Evolutionary conservation across 2,113 vertebrate genomes (phyloP), one percentile per base, ranked within the genome.

Genomic region (Pteropus alecto): DNA sequence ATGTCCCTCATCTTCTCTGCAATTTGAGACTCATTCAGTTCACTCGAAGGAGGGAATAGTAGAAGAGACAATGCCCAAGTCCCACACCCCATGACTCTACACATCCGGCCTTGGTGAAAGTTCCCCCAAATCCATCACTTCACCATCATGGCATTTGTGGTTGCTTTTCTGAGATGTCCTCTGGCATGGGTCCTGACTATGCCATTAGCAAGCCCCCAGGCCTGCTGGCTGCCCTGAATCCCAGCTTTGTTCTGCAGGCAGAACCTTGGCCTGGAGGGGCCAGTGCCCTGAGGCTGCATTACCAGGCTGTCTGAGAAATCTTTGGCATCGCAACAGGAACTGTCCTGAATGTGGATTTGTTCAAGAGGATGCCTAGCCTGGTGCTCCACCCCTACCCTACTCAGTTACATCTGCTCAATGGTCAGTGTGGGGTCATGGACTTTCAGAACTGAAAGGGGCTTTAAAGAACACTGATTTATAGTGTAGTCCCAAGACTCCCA

Each of bases 201-300:
- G 96, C 35, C 26, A 38, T 51, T 12, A 10, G 28, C 60, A 10
- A 19, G 22, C 19, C 48, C 70, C 28, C 1, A 0, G 58, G 73
- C 79, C n/a, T 51, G 38, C 41, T 33, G 30, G 85, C 67, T 30
- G 51, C 15, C 35, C 85, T 90, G 91, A 87, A 90, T 67, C 30
- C 82, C 63, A 38, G 67, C 90, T 95, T 90, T 94, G 91, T 90
- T 82, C 83, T 56, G 15, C 21, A 2, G 28, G 26, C 82, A 65
- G 88, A 63, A 35, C 67, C 8, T 13, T 6, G 26, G 41, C 68
- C 78, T 58, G 30, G 60, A 79, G 41, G 33, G 38, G 19, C 24
- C 30, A 30, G 54, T 0, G 0, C 63, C 74, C 78, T 11, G 10
- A 63, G 28, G 83, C 83, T n/a, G 10, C 35, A 7, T 70, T 26